These are phyloP conservation scores for Falco naumanni DNA, from an alignment of 2,797 vertebrate genomes.

Conservation along the genomic window DNA sequence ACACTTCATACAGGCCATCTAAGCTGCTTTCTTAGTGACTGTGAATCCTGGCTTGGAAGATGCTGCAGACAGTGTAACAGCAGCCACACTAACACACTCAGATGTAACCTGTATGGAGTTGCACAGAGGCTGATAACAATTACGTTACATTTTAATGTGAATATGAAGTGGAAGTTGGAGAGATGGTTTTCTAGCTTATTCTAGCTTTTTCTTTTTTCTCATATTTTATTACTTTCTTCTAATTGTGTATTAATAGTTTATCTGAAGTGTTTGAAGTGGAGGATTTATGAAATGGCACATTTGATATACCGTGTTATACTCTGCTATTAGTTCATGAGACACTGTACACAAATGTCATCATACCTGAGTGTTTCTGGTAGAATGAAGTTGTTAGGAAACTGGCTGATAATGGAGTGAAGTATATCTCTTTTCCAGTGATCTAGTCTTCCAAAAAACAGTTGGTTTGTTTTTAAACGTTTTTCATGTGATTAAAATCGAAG, in stretches of 20 bases:
- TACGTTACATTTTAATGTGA: neutral
- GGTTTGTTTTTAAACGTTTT: neutral
- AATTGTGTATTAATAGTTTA: neutral
- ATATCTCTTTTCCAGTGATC: neutral
- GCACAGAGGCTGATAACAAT: neutral
- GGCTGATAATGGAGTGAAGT: neutral
- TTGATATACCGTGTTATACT: neutral
- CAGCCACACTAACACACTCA: neutral
- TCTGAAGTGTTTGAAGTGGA: neutral
- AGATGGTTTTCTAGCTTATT: neutral
- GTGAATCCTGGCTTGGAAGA: neutral
- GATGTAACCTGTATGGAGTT: neutral
- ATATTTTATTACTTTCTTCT: neutral
- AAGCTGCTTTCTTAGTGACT: neutral
- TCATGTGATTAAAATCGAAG: neutral
- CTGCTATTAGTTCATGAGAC: neutral
- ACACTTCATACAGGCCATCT: rapidly evolving
- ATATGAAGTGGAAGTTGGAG: neutral
- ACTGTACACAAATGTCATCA: neutral
- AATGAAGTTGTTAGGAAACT: neutral
- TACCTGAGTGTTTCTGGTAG: neutral
- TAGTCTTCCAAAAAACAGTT: neutral
- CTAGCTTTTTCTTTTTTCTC: neutral
- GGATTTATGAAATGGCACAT: neutral
- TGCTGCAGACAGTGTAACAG: neutral